Conservation (phyloP, 2,797 vertebrate species). For the Aselliscus stoliczkanus region DNA sequence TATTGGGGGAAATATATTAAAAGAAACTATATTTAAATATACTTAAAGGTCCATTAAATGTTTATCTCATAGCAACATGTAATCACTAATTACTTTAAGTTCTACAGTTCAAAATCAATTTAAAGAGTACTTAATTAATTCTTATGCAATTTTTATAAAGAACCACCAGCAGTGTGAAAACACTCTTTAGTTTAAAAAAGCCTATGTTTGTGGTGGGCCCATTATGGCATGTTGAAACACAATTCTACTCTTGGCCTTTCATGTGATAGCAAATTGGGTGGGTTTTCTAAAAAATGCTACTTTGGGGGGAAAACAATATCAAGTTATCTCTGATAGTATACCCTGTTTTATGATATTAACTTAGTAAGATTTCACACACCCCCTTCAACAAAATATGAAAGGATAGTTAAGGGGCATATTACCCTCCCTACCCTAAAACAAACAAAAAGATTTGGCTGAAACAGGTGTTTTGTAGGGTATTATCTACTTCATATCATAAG, state of each 20-base stretch:
- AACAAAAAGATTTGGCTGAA: neutral
- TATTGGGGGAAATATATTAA: too few relatives aligned
- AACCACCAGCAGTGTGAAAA: neutral
- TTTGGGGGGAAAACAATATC: neutral
- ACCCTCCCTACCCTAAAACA: neutral
- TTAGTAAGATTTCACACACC: neutral
- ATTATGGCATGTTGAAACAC: neutral
- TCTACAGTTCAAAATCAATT: neutral
- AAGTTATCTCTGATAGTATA: neutral
- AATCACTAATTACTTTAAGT: neutral
- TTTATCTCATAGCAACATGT: neutral
- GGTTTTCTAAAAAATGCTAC: constrained; percentile 21
- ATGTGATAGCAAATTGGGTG: constrained; percentile 28
- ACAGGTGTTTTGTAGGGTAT: neutral
- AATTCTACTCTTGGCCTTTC: neutral
- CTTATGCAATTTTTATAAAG: neutral
- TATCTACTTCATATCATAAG: neutral
- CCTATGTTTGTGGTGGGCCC: neutral
- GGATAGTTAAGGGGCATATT: neutral
- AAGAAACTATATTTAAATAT: too few relatives aligned
- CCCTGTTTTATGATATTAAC: neutral
- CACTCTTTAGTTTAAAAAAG: neutral
- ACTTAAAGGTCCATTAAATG: neutral
- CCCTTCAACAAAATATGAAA: neutral
- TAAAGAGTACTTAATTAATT: neutral